These are phyloP conservation scores for Drosophila pseudoobscura DNA, from an alignment of 1,140 invertebrate genomes.

Conservation along the genomic window DNA sequence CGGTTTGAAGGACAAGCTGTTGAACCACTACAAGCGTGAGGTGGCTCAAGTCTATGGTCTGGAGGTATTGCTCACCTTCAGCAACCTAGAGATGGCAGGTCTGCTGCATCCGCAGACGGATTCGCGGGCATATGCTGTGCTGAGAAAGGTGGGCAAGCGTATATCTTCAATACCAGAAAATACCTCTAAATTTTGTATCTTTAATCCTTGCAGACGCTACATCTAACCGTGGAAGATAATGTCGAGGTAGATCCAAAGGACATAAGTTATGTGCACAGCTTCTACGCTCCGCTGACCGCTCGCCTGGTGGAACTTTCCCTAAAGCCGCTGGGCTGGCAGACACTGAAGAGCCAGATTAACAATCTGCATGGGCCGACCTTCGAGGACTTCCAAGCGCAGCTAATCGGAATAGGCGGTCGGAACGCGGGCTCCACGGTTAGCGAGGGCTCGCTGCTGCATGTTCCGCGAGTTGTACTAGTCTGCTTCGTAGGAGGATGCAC, in stretches of 20 bases:
- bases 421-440: conserved; percentile 86
- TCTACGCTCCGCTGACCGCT: conserved; percentile 96
- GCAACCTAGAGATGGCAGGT: conserved; percentile 94
- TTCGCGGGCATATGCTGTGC: conserved; percentile 87
- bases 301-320: conserved; percentile 93
- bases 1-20: conserved; percentile 94
- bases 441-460: conserved; percentile 88
- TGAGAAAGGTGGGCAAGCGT: conserved; percentile 86
- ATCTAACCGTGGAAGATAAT: conserved; percentile 93
- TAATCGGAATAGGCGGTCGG: conserved; percentile 84
- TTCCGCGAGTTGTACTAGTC: conserved; percentile 92
- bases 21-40: conserved; percentile 97
- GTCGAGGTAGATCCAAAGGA: conserved; percentile 93
- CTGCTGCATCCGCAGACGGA: conserved; percentile 90
- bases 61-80: conserved; percentile 91
- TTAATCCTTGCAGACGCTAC: conserved; percentile 86
- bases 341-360: conserved; percentile 86
- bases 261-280: conserved; percentile 96
- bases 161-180: background rate
- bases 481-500: conserved; percentile 98
- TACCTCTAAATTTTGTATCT: background rate
- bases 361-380: conserved; percentile 86
- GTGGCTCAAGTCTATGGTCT: conserved; percentile 96
- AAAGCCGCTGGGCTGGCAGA: conserved; percentile 87
- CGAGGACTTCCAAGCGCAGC: conserved; percentile 85